Percentiles rank a stretch among this genome's conserved stretches.
Conservation (phyloP, 2,113 vertebrate genomes). For the Petromus typicus region DNA sequence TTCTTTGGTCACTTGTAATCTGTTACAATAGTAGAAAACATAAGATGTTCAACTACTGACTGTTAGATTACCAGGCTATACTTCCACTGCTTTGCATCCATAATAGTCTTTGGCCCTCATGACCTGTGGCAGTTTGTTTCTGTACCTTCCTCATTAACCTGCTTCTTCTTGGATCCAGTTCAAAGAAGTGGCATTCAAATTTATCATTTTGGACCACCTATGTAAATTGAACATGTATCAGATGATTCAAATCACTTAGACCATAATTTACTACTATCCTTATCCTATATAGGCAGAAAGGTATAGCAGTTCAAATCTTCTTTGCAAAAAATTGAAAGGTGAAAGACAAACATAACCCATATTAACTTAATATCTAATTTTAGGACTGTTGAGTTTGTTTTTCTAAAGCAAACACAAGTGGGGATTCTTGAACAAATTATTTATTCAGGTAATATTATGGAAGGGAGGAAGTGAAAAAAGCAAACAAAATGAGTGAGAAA, state of each 20-base stretch:
- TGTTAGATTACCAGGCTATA: background rate
- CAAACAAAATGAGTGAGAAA: background rate
- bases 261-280: conserved; percentile 27
- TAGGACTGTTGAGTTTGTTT: background rate
- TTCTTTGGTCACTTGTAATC: background rate
- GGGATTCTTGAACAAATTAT: conserved; percentile 27
- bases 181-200: background rate
- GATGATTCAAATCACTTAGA: background rate
- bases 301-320: background rate
- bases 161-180: background rate
- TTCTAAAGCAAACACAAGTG: background rate
- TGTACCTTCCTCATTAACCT: background rate
- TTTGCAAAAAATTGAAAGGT: conserved; percentile 37
- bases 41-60: background rate
- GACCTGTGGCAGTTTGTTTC: background rate
- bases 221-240: background rate
- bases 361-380: conserved; percentile 41
- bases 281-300: background rate
- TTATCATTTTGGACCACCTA: background rate
- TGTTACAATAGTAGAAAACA: background rate
- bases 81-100: conserved; percentile 11
- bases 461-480: conserved; percentile 1
- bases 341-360: conserved; percentile 8
- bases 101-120: background rate
- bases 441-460: background rate